Evolutionary conservation across 2,113 vertebrate species (phyloP), one percentile per base, ranked within the genome.

Genomic region (Jaculus jaculus): DNA sequence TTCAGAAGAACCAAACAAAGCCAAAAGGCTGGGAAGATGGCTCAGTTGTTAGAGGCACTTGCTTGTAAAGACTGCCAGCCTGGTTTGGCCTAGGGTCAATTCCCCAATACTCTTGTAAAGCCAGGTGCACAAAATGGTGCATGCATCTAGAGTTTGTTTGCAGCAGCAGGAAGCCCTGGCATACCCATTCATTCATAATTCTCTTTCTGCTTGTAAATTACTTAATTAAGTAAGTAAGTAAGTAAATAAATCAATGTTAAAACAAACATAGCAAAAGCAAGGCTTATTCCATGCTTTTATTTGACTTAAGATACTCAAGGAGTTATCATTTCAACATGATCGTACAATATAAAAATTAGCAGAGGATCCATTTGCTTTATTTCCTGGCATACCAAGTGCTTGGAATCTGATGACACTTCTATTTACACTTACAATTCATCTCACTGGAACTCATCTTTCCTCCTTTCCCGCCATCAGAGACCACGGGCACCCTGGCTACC

Each of bases 401-500:
- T 51, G 30, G 66, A 82, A 42, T 80, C 34, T 0, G n/a, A 1
- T 17, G 9, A 17, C 28, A 6, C 10, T 24, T 84, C 54, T 47
- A 16, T 7, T n/a, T n/a, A n/a, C n/a, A 18, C 5, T 66, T 58
- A 34, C 4, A 42, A 42, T 26, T 0, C 13, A 1, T 12, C 66
- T 85, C 74, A 0, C 12, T 12, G 60, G 11, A 65, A 30, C 32
- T 72, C 4, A 20, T 20, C 58, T n/a, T n/a, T 3, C 13, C 3
- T 16, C 12, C 69, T 73, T 23, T 16, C 1, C 15, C 11, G 74
- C 3, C 2, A 2, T 24, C 28, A 8, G 4, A 80, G 73, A 30
- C 74, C 63, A 0, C 8, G 7, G 26, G 0, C 1, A 13, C 3
- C 0, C 5, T 7, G 12, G n/a, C 58, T 5, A 7, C 32, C 3